Base-by-base conservation (phyloP, 2,113 vertebrate species). In the Oostethus manadensis region DNA sequence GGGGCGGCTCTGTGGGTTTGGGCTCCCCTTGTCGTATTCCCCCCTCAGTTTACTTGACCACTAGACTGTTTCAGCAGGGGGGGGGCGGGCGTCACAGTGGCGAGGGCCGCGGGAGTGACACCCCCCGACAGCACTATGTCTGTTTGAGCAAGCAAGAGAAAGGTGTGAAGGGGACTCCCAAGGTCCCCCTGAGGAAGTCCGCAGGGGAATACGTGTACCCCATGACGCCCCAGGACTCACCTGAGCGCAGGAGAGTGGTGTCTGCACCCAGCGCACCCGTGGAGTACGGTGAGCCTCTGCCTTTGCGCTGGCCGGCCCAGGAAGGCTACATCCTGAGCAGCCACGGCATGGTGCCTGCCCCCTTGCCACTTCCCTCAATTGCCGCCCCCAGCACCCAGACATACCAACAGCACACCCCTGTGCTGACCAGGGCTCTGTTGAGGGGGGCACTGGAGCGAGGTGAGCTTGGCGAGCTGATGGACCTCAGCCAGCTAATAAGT, bases 251-350 rank as follows among this genome's bases (percentile, higher is more conserved):
- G 56, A 84, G 93, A 70, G 94, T 94, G 72, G 93, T 96, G 5
- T 97, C 96, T 0, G 94, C 94, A 0, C 94, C 94, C 44, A 89
- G 61, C 48, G 93, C 89, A 56, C 90, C 91, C 2, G 68, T 87
- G 66, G 92, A 92, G 75, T 90, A 88, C 16, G 79, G 87, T 6
- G 89, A 92, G 69, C 82, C 88, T 16, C 70, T 92, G 69, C 83
- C 89, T 45, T 62, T 92, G 68, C 91, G 90, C 45, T 94, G 94
- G 93, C 87, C 75, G 6, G 91, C 90, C 66, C 90, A 90, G 0
- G 92, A 94, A 61, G 92, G 93, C 13, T 94, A 94, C 88, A 91
- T 93, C 84, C 92, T 94, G 20, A 92, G 91, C 53, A 91, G 91
- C 81, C 91, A 92, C 0, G 91, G 89, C 2, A 84, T 88, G 76